Evolutionary conservation across 2,888 invertebrate genomes (phyloP).

Genomic region (Antheraea yamamai): DNA sequence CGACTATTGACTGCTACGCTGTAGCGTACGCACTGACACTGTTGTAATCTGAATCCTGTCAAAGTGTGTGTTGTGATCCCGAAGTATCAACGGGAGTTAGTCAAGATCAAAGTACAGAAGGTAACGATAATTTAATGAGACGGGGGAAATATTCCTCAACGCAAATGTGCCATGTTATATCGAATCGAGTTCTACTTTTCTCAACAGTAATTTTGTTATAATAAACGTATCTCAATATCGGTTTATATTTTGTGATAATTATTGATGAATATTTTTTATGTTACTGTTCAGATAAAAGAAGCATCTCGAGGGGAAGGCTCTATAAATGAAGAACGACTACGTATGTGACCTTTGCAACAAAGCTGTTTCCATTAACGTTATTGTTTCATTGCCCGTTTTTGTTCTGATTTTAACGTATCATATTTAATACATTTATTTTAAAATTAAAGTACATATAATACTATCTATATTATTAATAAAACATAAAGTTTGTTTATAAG

Average conservation of each 20-base stretch:
- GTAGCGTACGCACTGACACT: slow-evolving; percentile 56
- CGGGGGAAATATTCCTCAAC: slow-evolving; percentile 7
- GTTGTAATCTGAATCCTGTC: slow-evolving; percentile 38
- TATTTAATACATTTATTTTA: background rate
- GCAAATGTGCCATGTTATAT: slow-evolving; percentile 1
- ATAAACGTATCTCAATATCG: background rate
- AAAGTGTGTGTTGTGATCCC: slow-evolving; percentile 56
- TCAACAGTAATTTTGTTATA: background rate
- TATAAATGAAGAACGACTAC: background rate
- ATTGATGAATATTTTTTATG: background rate
- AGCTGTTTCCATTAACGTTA: slow-evolving; percentile 6
- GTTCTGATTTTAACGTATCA: background rate
- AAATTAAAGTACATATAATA: background rate
- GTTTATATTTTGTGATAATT: background rate
- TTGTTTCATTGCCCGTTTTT: background rate
- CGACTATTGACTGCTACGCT: slow-evolving; percentile 65
- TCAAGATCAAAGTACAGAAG: slow-evolving; percentile 37
- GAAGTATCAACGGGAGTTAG: slow-evolving; percentile 37
- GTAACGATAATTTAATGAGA: slow-evolving; percentile 33
- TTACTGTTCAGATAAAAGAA: background rate
- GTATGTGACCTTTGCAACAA: slow-evolving; percentile 5
- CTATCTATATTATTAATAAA: no score
- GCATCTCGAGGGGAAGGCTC: background rate
- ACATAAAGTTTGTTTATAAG: no score
- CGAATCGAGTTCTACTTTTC: background rate